A percentile compares a stretch with the other conserved stretches of the same genome.
These are phyloP conservation scores for Coreoperca whiteheadi DNA, from an alignment of 2,113 vertebrate genomes.

Conservation along the genomic window DNA sequence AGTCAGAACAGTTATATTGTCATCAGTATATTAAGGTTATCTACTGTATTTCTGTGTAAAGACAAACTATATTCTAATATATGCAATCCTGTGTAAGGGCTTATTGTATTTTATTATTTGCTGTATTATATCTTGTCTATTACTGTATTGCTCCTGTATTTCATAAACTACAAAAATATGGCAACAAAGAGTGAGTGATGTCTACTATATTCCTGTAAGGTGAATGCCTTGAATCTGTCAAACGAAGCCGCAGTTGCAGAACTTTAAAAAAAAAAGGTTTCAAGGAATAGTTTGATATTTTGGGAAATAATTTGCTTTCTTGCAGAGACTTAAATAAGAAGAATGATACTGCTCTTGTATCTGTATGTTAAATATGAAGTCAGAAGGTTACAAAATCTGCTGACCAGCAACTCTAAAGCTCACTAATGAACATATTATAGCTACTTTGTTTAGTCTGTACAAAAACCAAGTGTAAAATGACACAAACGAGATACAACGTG, in stretches of 20 bases:
- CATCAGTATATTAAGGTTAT: conserved; percentile 3
- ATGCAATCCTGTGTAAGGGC: conserved; percentile 42
- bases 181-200: conserved; percentile 1
- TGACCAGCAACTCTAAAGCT: no score
- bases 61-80: conserved; percentile 25
- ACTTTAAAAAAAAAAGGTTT: not conserved
- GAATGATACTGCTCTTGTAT: not conserved
- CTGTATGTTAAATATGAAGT: not conserved
- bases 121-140: conserved; percentile 33
- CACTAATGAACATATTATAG: no score
- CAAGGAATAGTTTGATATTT: not conserved
- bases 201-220: not conserved
- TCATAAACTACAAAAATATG: conserved; percentile 40
- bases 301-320: not conserved
- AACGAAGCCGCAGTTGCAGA: not conserved
- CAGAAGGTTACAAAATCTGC: no score
- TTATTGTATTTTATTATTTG: conserved; percentile 34
- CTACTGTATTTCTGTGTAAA: conserved; percentile 17
- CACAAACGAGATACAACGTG: no score
- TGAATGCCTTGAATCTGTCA: not conserved
- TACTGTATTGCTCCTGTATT: conserved; percentile 37
- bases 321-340: not conserved
- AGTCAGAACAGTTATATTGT: conserved; percentile 16
- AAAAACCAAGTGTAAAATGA: no score
- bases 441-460: no score